Base-by-base conservation (phyloP, 2,888 invertebrate genomes). In the Oithona nana region DNA sequence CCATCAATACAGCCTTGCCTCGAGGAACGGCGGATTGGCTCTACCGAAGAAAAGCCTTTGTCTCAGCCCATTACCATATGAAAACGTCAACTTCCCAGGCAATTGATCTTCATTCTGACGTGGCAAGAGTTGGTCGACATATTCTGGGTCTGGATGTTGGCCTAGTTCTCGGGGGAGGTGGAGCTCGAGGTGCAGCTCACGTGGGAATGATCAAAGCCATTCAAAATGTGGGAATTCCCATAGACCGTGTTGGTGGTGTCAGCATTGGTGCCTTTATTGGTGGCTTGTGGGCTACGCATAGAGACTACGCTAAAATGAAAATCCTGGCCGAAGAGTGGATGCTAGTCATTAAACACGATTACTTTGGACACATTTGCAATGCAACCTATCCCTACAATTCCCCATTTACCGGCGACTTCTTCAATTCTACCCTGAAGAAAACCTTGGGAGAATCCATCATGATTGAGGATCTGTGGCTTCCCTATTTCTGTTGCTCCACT, bases 261-360 rank as follows among this genome's bases (percentile, higher is more conserved):
- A 95, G 94, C 70, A 98, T 98, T 68, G 98, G 98, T 13, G 89
- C 97, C 0, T 85, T 99, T 70, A 93, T 99, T 84, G 97, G 97
- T 0, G 97, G 94, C 0, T 76, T 98, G 0, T 99, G 93, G 92
- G 92, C 92, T 68, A 85, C 88, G 75, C 93, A 95, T 71, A 80
- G 86, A 66, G 88, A 95, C 71, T 83, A 88, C 28, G 86, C 88
- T 0, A 84, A 86, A 0, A 86, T 94, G 64, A 93, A 89, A 0
- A 90, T 92, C 73, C 88, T 92, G 72, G 94, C 94, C 0, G 79
- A 92, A 64, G 89, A 92, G 70, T 98, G 54, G 39, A 56, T 62
- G 22, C 29, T 39, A 8, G 24, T 28, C 20, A n/a, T 62, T 11
- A 31, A 28, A 1, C 20, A 29, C 13, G 3, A 54, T n/a, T 49